A percentile compares a stretch with the other conserved stretches of the same genome.
phyloP scores from a whole-genome alignment of 2,797 vertebrate species.

The Oreonectes daqikongensis region DNA sequence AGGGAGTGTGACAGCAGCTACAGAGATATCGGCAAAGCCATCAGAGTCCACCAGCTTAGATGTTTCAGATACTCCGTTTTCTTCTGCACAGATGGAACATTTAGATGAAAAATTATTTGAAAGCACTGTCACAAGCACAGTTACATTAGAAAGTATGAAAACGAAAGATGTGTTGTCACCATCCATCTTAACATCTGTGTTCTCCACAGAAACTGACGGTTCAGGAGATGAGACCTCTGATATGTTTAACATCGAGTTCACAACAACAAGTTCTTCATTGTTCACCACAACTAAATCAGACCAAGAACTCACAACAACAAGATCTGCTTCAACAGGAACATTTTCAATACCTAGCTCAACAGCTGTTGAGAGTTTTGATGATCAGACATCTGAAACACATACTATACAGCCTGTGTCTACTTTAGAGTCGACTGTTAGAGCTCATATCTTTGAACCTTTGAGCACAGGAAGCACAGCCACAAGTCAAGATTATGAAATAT shows the following conservation, averaged over 20 bases:
- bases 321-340: neutral
- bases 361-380: neutral
- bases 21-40: neutral
- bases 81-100: slow-evolving; percentile 5
- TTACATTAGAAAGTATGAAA: neutral
- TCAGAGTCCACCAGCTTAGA: slow-evolving; percentile 14
- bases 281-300: neutral
- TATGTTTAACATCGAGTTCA: neutral
- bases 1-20: neutral
- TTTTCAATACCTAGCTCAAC: neutral
- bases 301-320: neutral
- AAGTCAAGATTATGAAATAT: neutral
- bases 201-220: slow-evolving; percentile 18
- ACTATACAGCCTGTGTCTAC: neutral
- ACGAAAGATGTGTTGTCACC: neutral
- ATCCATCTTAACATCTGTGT: neutral
- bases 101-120: slow-evolving; percentile 31
- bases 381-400: slow-evolving; percentile 2
- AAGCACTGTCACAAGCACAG: neutral
- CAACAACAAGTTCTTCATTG: slow-evolving; percentile 17
- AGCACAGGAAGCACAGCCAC: neutral
- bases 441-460: too few species aligned
- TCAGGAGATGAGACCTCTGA: slow-evolving; percentile 40
- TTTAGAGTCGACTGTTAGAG: neutral
- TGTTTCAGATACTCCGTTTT: slow-evolving; percentile 23